phyloP scores from a whole-genome alignment of 2,113 vertebrate species.

The Cephalopholis sonnerati region DNA sequence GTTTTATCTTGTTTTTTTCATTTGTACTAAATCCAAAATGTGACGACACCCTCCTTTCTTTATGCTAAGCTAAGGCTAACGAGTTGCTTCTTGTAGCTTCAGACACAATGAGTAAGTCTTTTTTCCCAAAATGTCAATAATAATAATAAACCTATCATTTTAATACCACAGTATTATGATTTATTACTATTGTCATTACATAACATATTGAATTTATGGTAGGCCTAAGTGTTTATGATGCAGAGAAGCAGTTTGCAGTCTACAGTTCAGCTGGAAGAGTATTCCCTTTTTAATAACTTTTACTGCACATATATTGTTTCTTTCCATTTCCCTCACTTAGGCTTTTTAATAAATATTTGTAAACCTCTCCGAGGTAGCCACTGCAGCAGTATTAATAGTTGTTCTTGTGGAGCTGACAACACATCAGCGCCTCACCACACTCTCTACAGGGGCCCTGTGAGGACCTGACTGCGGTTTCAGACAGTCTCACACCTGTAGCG shows the following conservation, averaged over 20 bases:
- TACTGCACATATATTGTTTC: neutral
- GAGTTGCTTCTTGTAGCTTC: neutral
- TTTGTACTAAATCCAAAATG: neutral
- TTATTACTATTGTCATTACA: neutral
- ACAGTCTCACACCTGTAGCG: conserved; percentile 73
- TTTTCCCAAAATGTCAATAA: neutral
- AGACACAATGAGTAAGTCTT: too few relatives aligned
- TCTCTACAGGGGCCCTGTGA: conserved; percentile 49
- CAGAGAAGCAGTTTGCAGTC: neutral
- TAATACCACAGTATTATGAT: neutral
- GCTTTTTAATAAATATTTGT: conserved; percentile 43
- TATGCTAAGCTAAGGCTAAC: neutral
- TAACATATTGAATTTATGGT: neutral
- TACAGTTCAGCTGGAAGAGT: too few relatives aligned
- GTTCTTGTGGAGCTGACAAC: conserved; percentile 57
- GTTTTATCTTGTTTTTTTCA: neutral
- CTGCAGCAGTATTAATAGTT: conserved; percentile 67
- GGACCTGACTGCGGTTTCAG: conserved; percentile 49
- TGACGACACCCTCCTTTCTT: neutral
- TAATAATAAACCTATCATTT: neutral
- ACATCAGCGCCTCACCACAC: conserved; percentile 60
- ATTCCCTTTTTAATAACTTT: conserved; percentile 18
- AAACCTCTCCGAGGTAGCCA: conserved; percentile 51
- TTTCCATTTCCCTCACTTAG: conserved; percentile 12
- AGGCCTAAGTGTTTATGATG: neutral